Evolutionary conservation across 2,888 invertebrate genomes (phyloP).

Genomic region (Sialis lutaria): DNA sequence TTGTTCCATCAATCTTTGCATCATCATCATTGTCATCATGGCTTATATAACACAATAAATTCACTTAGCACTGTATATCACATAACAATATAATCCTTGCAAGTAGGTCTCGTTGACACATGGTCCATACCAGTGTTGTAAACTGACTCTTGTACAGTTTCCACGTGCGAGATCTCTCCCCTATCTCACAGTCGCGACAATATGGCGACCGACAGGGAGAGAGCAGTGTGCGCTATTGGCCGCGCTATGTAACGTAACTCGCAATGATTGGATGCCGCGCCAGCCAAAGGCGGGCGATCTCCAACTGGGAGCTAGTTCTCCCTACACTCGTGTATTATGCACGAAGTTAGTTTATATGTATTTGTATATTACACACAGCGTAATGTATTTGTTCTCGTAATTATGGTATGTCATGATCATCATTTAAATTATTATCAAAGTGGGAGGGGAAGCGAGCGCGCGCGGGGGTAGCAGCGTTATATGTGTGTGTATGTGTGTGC

Average conservation of each 20-base stretch:
- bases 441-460: conserved; percentile 20
- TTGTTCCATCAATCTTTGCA: conserved; percentile 25
- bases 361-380: too few species aligned
- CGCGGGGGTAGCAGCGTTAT: conserved; percentile 32
- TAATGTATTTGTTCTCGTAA: conserved; percentile 6
- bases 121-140: neutral
- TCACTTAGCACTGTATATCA: too few species aligned
- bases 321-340: too few species aligned
- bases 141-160: neutral
- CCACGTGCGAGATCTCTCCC: neutral
- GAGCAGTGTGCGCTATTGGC: too few species aligned
- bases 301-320: too few species aligned
- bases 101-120: neutral
- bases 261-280: too few species aligned
- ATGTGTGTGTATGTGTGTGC: too few species aligned
- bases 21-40: conserved; percentile 32
- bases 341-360: too few species aligned
- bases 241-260: too few species aligned
- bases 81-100: too few species aligned
- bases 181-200: neutral
- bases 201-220: neutral
- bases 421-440: neutral
- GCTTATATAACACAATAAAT: neutral
- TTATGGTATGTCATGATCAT: conserved; percentile 4
- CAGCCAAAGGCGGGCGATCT: too few species aligned